Base-by-base conservation (phyloP, 2,888 invertebrate species). In the Coleophora flavipennella region DNA sequence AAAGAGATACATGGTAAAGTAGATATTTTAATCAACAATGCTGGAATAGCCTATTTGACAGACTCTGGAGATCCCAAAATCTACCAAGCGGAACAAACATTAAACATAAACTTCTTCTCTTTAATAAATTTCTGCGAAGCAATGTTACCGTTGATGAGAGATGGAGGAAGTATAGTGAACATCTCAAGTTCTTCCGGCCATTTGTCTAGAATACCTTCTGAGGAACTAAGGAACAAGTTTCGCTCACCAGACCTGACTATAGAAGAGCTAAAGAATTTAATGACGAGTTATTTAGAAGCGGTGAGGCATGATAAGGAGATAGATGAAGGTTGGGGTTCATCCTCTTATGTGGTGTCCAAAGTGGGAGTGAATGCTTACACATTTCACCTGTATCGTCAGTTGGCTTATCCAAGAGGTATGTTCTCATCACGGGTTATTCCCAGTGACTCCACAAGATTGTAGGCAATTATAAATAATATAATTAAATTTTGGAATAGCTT, bases 21-120 rank as follows among this genome's bases (percentile, higher is more conserved):
- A 2, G 91, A 93, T 57, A 67, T 93, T 31, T 67, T 93, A 12
- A 81, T 94, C 6, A 93, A 93, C 57, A 93, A 93, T 67, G 93
- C 93, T 8, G 93, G 88, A 48, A 53, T 83, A 41, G 49, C 80
- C 1, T 80, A 75, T 51, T 53, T 72, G 0, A 75, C 75, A 53
- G 73, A 76, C 41, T 57, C 77, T 1, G 53, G 49, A n/a, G 77
- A 80, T 55, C 42, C 77, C 0, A 72, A 67, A 40, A 12, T 44
- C 0, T 49, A 55, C 8, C 77, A 78, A 62, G 73, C 72, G 0
- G 66, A 75, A 45, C 57, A 73, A 36, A 81, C 80, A 0, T 36
- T 81, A n/a, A 34, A 44, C 1, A 66, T 80, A 0, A 84, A 84
- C 45, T 80, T 79, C 44, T 62, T 57, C 12, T 60, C 78, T 4